Conservation (phyloP, 2,797 vertebrate genomes). For the Saxicola maurus region DNA sequence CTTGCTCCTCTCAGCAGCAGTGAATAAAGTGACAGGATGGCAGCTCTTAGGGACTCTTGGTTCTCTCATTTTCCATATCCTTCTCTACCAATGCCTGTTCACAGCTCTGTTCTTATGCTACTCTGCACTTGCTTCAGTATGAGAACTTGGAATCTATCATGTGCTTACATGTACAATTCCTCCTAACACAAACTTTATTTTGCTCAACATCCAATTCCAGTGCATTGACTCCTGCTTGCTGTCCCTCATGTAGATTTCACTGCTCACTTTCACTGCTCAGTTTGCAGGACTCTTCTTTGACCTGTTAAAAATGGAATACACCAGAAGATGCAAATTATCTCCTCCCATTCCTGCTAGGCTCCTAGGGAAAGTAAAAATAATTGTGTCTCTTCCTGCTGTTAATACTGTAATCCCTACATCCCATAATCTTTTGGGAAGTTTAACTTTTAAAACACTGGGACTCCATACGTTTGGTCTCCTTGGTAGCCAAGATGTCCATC, state of each 20-base stretch:
- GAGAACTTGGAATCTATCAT: neutral
- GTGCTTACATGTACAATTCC: neutral
- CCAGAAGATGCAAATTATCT: neutral
- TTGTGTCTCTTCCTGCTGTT: neutral
- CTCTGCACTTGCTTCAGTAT: neutral
- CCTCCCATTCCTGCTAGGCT: neutral
- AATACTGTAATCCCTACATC: neutral
- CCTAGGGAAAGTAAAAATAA: neutral
- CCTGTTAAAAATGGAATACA: neutral
- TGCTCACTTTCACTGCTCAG: accelerated
- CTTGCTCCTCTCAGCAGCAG: neutral
- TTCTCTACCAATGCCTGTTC: neutral
- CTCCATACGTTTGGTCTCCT: neutral
- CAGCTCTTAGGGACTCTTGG: neutral
- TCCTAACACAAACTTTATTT: neutral
- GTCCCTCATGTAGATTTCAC: accelerated
- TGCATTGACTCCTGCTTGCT: neutral
- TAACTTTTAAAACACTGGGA: neutral
- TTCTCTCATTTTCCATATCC: neutral
- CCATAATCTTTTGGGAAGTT: neutral
- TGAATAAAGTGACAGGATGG: neutral
- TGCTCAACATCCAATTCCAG: neutral
- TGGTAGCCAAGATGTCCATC: neutral
- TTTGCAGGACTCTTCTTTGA: neutral
- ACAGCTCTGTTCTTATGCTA: neutral